Conservation (phyloP, 2,888 invertebrate genomes). For the Ischnus inquisitorius region DNA sequence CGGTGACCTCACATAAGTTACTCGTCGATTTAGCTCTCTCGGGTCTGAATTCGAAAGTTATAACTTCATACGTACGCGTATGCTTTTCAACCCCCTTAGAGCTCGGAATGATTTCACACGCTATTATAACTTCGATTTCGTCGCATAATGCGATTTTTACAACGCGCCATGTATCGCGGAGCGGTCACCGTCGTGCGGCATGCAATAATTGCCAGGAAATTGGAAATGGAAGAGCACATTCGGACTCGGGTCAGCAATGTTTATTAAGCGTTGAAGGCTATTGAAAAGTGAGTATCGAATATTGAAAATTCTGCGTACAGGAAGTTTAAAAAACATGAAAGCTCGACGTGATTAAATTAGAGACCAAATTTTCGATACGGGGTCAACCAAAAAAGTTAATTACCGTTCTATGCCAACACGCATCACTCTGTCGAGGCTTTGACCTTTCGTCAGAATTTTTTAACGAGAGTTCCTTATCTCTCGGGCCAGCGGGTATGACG, state of each 20-base stretch:
- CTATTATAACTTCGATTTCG: not conserved
- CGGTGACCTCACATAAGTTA: conserved; percentile 68
- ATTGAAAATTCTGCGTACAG: not conserved
- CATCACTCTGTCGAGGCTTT: too few relatives aligned
- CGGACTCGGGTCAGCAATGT: not conserved
- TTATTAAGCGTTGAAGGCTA: not conserved
- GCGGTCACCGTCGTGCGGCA: not conserved
- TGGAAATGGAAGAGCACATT: not conserved
- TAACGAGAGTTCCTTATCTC: too few relatives aligned
- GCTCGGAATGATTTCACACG: not conserved
- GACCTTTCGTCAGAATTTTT: too few relatives aligned
- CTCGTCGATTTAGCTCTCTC: conserved; percentile 63
- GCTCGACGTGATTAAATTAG: too few relatives aligned
- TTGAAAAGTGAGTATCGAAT: not conserved
- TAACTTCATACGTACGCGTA: conserved; percentile 20
- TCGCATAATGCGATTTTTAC: not conserved
- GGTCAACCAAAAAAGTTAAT: too few relatives aligned
- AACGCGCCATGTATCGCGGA: not conserved
- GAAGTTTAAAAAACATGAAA: too few relatives aligned
- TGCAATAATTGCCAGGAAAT: not conserved
- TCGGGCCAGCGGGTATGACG: too few relatives aligned
- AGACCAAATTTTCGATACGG: too few relatives aligned
- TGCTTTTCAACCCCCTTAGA: not conserved
- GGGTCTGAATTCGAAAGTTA: conserved; percentile 64
- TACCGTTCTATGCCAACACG: too few relatives aligned